Conservation (phyloP, 1,140 invertebrate species). For the Maconellicoccus hirsutus region DNA sequence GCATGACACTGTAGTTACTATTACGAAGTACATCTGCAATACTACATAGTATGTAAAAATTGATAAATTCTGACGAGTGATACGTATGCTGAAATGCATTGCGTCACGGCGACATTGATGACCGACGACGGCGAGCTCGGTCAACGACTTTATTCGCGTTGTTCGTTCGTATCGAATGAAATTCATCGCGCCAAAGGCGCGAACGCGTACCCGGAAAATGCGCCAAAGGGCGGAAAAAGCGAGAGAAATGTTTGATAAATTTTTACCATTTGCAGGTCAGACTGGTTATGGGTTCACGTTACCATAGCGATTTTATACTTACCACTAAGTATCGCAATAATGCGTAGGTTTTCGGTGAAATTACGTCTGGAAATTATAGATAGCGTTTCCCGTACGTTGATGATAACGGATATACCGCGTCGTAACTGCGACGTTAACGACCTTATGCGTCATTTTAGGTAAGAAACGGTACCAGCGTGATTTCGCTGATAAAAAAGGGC, state of each 20-base stretch:
- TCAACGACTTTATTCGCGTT: too few relatives aligned
- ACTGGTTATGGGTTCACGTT: conserved; percentile 80
- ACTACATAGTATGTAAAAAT: too few relatives aligned
- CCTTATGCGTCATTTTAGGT: conserved; percentile 47
- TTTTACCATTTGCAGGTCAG: conserved; percentile 41
- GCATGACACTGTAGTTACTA: too few relatives aligned
- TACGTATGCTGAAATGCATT: too few relatives aligned
- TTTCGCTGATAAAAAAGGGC: background rate
- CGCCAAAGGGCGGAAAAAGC: background rate
- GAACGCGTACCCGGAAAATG: too few relatives aligned
- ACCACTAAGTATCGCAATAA: conserved; percentile 67
- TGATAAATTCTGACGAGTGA: too few relatives aligned
- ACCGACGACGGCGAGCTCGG: too few relatives aligned
- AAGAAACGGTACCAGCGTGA: conserved; percentile 32
- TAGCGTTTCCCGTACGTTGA: conserved; percentile 52
- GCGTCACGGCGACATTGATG: too few relatives aligned
- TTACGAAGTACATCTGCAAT: too few relatives aligned
- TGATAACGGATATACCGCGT: conserved; percentile 69
- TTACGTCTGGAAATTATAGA: conserved; percentile 41
- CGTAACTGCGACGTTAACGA: conserved; percentile 58
- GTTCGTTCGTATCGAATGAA: too few relatives aligned
- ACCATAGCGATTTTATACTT: conserved; percentile 71
- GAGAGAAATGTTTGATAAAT: too few relatives aligned
- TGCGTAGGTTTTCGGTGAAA: conserved; percentile 55
- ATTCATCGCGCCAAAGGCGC: too few relatives aligned